Evolutionary conservation across 2,888 invertebrate species (phyloP).

Genomic region (Boloria selene): DNA sequence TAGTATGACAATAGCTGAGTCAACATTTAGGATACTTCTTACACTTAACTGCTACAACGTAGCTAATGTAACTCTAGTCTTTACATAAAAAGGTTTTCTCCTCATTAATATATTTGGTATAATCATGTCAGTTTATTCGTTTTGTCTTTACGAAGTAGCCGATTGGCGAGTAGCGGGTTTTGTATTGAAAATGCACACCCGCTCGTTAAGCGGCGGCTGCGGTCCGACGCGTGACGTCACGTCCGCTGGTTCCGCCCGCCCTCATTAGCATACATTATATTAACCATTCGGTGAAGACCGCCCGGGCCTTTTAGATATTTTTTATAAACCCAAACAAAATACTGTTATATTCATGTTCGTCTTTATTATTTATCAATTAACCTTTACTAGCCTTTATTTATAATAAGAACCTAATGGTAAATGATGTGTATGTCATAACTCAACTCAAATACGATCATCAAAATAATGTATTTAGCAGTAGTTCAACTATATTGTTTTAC

Average conservation of each 20-base stretch:
- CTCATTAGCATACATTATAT: slow-evolving; percentile 82
- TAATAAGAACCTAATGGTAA: too few relatives aligned
- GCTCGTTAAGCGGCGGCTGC: slow-evolving; percentile 75
- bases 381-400: background rate
- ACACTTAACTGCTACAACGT: too few relatives aligned
- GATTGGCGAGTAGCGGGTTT: slow-evolving; percentile 48
- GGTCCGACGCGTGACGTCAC: slow-evolving; percentile 78
- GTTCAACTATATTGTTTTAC: too few relatives aligned
- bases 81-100: too few relatives aligned
- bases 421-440: too few relatives aligned
- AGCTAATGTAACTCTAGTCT: too few relatives aligned
- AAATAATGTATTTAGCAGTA: too few relatives aligned
- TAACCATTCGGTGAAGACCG: slow-evolving; percentile 70
- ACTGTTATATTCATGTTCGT: slow-evolving; percentile 7
- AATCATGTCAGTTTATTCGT: slow-evolving; percentile 23
- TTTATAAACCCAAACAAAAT: slow-evolving; percentile 51
- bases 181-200: slow-evolving; percentile 74
- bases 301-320: slow-evolving; percentile 69
- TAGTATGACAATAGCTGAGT: too few relatives aligned
- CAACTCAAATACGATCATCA: too few relatives aligned
- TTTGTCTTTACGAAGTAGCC: slow-evolving; percentile 35
- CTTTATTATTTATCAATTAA: slow-evolving; percentile 9
- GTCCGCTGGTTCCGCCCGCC: slow-evolving; percentile 66
- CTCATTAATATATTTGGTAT: background rate
- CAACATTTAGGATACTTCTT: too few relatives aligned